phyloP scores from a whole-genome alignment of 2,888 invertebrate genomes.

The Coremacera marginata region DNA sequence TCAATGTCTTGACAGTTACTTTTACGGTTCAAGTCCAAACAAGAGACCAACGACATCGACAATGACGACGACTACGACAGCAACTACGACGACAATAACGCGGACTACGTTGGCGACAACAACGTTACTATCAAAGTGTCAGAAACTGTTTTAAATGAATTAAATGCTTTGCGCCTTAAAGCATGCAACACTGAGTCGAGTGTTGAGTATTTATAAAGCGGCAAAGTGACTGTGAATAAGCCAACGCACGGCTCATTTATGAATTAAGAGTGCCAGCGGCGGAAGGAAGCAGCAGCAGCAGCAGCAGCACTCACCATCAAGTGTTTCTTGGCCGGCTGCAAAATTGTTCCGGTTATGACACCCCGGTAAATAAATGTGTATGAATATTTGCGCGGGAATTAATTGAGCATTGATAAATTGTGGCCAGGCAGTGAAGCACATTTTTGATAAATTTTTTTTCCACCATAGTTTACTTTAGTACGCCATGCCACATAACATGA shows the following conservation, averaged over 20 bases:
- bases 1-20: constrained; percentile 39
- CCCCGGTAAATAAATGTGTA: constrained; percentile 11
- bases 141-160: constrained; percentile 38
- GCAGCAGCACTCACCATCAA: background rate
- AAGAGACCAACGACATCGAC: background rate
- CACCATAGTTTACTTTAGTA: background rate
- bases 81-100: constrained; percentile 6
- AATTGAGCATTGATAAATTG: background rate
- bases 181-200: constrained; percentile 8
- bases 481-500: background rate
- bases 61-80: background rate
- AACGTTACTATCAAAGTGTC: constrained; percentile 21
- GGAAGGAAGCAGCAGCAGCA: background rate
- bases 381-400: constrained; percentile 14
- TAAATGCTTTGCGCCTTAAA: constrained; percentile 36
- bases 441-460: background rate
- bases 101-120: background rate
- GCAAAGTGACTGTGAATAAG: background rate
- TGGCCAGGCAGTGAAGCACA: background rate
- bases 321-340: background rate
- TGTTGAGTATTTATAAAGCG: background rate
- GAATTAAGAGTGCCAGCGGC: background rate
- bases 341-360: constrained; percentile 36
- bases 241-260: constrained; percentile 14
- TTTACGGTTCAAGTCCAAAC: constrained; percentile 31